phyloP scores from a whole-genome alignment of 2,113 vertebrate genomes.

The Gallinago undulata region DNA sequence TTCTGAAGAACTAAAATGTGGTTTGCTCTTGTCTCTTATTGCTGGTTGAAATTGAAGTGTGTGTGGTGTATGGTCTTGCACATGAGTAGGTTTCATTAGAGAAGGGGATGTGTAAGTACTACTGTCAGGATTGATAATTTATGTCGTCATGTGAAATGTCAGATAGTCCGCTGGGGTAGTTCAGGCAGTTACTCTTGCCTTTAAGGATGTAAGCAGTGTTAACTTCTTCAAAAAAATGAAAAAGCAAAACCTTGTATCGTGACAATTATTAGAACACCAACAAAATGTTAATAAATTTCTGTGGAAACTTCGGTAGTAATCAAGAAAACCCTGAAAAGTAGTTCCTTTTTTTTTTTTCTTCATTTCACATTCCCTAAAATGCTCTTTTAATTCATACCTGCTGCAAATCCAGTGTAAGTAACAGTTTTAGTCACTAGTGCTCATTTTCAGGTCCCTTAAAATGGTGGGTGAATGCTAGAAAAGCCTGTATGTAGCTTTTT shows the following conservation, averaged over 20 bases:
- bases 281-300: background rate
- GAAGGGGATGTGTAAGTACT: background rate
- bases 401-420: background rate
- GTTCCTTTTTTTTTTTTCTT: background rate
- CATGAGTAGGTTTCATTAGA: background rate
- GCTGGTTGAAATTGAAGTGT: background rate
- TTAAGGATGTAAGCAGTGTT: background rate
- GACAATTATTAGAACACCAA: background rate
- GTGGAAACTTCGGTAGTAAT: background rate
- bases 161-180: background rate
- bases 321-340: background rate
- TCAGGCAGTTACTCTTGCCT: background rate
- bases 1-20: background rate
- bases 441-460: background rate
- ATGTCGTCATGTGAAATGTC: background rate
- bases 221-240: background rate
- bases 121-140: background rate
- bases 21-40: background rate
- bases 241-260: background rate
- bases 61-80: background rate
- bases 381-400: background rate
- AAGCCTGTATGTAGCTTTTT: background rate
- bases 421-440: background rate
- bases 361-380: background rate
- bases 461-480: background rate